A percentile compares a stretch with the other conserved stretches of the same genome.
These are phyloP conservation scores for Pheosia tremula DNA, from an alignment of 2,888 invertebrate species.

Conservation along the genomic window DNA sequence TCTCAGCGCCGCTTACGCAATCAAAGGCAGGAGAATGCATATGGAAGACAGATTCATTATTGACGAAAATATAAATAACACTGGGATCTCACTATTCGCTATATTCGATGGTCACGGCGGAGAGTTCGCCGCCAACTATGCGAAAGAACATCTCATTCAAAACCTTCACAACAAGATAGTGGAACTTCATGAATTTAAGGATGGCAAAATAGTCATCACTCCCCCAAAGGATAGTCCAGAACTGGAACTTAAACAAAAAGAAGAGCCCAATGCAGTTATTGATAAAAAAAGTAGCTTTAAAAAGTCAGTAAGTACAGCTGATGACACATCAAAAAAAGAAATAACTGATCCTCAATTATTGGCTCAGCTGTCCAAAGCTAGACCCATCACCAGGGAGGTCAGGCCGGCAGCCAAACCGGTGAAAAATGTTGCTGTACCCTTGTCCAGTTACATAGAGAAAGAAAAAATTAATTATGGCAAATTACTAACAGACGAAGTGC, in stretches of 20 bases:
- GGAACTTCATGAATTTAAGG: slow-evolving; percentile 88
- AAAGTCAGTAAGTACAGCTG: slow-evolving; percentile 86
- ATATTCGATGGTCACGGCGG: slow-evolving; percentile 98
- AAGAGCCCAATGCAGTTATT: slow-evolving; percentile 58
- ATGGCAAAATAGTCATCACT: slow-evolving; percentile 78
- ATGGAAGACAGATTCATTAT: slow-evolving; percentile 98
- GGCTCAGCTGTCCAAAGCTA: slow-evolving; percentile 86
- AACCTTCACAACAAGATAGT: slow-evolving; percentile 91
- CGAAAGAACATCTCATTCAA: slow-evolving; percentile 93
- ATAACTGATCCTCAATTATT: slow-evolving; percentile 88
- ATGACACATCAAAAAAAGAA: slow-evolving; percentile 84
- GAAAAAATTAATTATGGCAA: slow-evolving; percentile 92
- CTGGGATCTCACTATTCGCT: slow-evolving; percentile 94
- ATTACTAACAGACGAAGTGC: slow-evolving; percentile 93
- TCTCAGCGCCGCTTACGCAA: slow-evolving; percentile 93
- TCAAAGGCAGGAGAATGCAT: slow-evolving; percentile 94
- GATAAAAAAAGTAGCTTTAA: slow-evolving; percentile 88
- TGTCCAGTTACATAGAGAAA: slow-evolving; percentile 88
- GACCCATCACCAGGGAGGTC: slow-evolving; percentile 85
- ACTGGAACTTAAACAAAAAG: slow-evolving; percentile 68
- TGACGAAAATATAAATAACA: slow-evolving; percentile 92
- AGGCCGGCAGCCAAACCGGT: slow-evolving; percentile 75
- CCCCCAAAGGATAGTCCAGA: slow-evolving; percentile 62
- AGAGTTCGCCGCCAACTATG: slow-evolving; percentile 97
- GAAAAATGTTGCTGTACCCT: slow-evolving; percentile 76